Conservation (phyloP, 2,113 vertebrate genomes). For the Silurus glanis region DNA sequence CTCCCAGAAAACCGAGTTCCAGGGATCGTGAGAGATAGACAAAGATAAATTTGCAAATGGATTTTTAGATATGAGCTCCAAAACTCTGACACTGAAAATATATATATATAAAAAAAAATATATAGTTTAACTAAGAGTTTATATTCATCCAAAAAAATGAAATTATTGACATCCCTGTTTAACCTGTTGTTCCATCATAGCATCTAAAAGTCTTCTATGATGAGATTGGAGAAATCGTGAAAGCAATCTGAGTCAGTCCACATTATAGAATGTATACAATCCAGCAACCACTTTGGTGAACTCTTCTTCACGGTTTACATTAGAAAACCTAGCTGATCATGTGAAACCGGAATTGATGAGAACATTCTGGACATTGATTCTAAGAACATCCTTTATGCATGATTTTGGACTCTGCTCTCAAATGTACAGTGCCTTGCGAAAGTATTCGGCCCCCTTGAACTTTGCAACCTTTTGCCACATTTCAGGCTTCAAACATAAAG, state of each 20-base stretch:
- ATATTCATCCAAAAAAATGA: not conserved
- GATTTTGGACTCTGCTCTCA: too few relatives aligned
- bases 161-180: not conserved
- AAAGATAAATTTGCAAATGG: not conserved
- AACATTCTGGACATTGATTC: too few relatives aligned
- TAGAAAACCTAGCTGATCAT: too few relatives aligned
- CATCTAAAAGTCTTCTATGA: not conserved
- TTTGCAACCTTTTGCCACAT: too few relatives aligned
- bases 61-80: not conserved
- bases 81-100: not conserved
- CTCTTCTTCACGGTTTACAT: too few relatives aligned
- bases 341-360: too few relatives aligned
- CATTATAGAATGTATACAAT: not conserved
- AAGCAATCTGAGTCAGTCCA: not conserved
- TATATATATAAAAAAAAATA: not conserved
- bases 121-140: too few relatives aligned
- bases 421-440: too few relatives aligned
- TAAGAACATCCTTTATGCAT: too few relatives aligned
- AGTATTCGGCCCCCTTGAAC: too few relatives aligned
- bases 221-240: not conserved
- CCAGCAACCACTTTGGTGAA: too few relatives aligned
- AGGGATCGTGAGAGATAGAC: not conserved
- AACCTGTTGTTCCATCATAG: not conserved
- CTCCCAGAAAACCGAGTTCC: not conserved
- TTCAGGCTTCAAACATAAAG: too few relatives aligned